phyloP scores from a whole-genome alignment of 1,140 invertebrate genomes.

The Ostrea edulis region DNA sequence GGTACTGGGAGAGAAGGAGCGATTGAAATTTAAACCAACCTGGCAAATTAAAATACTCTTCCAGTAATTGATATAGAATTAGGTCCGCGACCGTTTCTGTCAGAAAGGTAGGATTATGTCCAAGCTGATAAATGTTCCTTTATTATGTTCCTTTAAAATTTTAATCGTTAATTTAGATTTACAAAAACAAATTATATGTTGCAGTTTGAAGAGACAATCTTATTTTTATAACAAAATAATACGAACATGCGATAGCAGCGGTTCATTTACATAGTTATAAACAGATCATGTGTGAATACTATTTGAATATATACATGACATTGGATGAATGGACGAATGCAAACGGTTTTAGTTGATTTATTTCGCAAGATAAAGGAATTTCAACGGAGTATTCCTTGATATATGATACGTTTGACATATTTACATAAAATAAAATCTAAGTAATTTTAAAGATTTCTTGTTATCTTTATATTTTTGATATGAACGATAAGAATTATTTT shows the following conservation, averaged over 20 bases:
- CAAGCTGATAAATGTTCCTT: neutral
- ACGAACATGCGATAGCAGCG: neutral
- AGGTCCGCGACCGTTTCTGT: neutral
- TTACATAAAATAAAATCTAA: no score
- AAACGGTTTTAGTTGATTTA: no score
- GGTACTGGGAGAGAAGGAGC: neutral
- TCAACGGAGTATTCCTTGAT: no score
- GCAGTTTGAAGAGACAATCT: neutral
- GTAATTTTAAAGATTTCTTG: no score
- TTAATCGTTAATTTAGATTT: neutral
- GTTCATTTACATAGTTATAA: neutral
- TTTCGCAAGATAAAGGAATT: no score
- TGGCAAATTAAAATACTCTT: constrained; percentile 13
- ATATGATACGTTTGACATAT: no score
- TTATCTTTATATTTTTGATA: no score
- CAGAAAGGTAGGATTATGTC: constrained; percentile 10
- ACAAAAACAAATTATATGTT: neutral
- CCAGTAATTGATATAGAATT: neutral
- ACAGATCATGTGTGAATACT: no score
- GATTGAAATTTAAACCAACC: constrained; percentile 26
- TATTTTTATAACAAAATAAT: neutral
- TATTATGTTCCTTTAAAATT: constrained; percentile 8
- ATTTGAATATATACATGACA: no score
- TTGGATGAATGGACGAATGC: no score
- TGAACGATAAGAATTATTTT: no score